Evolutionary conservation across 2,888 invertebrate species (phyloP).

Genomic region (Oasisia sp.): DNA sequence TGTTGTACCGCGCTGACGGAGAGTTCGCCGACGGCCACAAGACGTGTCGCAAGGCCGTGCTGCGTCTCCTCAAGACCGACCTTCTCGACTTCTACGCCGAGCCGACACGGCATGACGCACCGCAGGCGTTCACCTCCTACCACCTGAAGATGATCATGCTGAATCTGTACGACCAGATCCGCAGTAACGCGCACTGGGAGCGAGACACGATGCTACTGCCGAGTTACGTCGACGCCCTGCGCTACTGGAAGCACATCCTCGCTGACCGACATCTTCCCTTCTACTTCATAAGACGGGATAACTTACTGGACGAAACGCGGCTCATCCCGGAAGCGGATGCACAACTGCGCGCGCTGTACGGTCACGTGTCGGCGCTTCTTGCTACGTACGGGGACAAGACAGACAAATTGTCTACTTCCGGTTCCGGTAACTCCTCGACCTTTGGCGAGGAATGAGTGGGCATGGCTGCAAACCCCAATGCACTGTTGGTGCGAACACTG

Average conservation of each 20-base stretch:
- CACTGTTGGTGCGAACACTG: too few relatives aligned
- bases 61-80: not conserved
- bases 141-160: not conserved
- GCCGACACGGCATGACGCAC: not conserved
- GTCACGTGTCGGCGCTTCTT: not conserved
- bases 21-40: not conserved
- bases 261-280: not conserved
- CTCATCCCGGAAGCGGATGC: not conserved
- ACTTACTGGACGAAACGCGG: not conserved
- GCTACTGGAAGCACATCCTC: not conserved
- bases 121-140: not conserved
- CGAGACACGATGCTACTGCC: not conserved
- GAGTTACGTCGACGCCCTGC: not conserved
- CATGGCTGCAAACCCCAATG: too few relatives aligned
- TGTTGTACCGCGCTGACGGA: not conserved
- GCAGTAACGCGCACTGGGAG: not conserved
- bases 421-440: not conserved
- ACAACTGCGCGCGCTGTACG: not conserved
- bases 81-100: not conserved
- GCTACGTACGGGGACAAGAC: not conserved
- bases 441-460: not conserved
- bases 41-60: not conserved
- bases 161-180: not conserved
- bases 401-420: too few relatives aligned
- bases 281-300: not conserved